Evolutionary conservation across 2,888 invertebrate species (phyloP).

Genomic region (Phasia obesa): DNA sequence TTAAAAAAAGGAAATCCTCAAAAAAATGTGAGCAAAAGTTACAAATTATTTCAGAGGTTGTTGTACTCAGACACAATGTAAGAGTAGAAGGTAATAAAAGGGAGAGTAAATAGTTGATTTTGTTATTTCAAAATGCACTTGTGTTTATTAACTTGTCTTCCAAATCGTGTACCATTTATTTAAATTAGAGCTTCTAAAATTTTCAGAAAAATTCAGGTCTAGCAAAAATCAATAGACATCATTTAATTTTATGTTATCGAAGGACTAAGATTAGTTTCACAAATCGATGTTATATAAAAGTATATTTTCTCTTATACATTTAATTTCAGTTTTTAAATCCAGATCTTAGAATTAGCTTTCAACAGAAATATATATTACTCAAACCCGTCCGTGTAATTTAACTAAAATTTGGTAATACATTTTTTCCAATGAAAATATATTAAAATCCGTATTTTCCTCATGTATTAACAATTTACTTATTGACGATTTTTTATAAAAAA

Average conservation of each 20-base stretch:
- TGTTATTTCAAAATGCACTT: neutral
- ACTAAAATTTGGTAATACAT: too few relatives aligned
- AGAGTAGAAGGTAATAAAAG: neutral
- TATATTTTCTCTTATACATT: neutral
- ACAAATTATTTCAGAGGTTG: slow-evolving; percentile 33
- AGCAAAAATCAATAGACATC: neutral
- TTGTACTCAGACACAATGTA: neutral
- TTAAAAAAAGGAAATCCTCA: neutral
- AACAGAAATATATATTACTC: too few relatives aligned
- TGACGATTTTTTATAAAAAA: too few relatives aligned
- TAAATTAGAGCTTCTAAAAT: neutral
- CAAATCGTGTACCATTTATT: neutral
- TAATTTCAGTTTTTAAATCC: too few relatives aligned
- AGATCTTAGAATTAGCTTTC: too few relatives aligned
- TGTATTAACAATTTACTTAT: too few relatives aligned
- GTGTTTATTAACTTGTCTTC: neutral
- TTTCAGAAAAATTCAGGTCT: neutral
- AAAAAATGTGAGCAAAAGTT: slow-evolving; percentile 18
- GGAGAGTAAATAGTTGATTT: neutral
- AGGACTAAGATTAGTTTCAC: neutral
- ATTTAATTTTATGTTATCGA: neutral
- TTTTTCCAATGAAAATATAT: too few relatives aligned
- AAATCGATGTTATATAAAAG: neutral
- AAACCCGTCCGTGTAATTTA: too few relatives aligned
- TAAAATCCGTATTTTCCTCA: too few relatives aligned